A percentile compares a stretch with the other conserved stretches of the same genome.
phyloP scores from a whole-genome alignment of 1,140 invertebrate species.

The Drosophila neocordata region DNA sequence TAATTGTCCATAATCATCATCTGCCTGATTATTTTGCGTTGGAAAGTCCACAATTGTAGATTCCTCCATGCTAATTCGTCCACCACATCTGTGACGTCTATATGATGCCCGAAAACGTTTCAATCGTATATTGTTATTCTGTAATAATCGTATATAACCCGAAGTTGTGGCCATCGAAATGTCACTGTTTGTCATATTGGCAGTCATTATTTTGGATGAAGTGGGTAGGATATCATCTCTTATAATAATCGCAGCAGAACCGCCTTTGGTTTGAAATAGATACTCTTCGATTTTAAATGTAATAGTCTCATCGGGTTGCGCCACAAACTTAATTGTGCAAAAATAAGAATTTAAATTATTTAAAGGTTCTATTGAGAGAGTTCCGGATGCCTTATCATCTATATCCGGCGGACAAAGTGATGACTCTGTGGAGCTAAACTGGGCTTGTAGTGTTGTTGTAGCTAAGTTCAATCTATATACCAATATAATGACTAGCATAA shows the following conservation, averaged over 20 bases:
- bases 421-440: slow-evolving; percentile 42
- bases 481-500: slow-evolving; percentile 45
- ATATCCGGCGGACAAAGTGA: slow-evolving; percentile 64
- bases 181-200: slow-evolving; percentile 32
- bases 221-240: slow-evolving; percentile 13
- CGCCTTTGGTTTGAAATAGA: background rate
- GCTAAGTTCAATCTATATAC: slow-evolving; percentile 16
- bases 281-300: slow-evolving; percentile 50
- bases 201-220: background rate
- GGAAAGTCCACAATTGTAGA: slow-evolving; percentile 13
- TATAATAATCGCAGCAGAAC: slow-evolving; percentile 24
- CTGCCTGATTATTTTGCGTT: slow-evolving; percentile 6
- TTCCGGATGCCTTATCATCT: slow-evolving; percentile 33
- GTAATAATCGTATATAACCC: slow-evolving; percentile 35
- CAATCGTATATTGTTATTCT: background rate
- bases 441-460: slow-evolving; percentile 18
- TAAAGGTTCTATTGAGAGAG: slow-evolving; percentile 31
- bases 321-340: slow-evolving; percentile 45
- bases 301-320: slow-evolving; percentile 35
- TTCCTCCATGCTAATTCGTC: slow-evolving; percentile 28
- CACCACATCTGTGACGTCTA: slow-evolving; percentile 56
- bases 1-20: slow-evolving; percentile 30
- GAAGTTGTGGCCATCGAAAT: slow-evolving; percentile 29
- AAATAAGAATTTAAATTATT: slow-evolving; percentile 31
- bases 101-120: slow-evolving; percentile 45